Evolutionary conservation across 2,113 vertebrate genomes (phyloP).

Genomic region (Excalfactoria chinensis): DNA sequence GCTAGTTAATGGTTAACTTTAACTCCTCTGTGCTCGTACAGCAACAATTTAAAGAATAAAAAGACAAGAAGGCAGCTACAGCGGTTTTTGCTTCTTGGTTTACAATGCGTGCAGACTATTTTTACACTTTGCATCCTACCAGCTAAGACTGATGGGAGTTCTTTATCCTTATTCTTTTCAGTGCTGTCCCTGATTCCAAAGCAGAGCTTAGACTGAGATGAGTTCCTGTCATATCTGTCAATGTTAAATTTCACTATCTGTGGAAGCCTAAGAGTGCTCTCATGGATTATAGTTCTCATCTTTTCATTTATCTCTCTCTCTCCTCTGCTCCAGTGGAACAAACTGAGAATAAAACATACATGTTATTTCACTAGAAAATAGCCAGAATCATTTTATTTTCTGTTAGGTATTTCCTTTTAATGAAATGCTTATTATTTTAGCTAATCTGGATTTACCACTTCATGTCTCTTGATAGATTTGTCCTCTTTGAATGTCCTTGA

Average conservation of each 20-base stretch:
- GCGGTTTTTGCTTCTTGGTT: background rate
- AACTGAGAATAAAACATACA: conserved; percentile 24
- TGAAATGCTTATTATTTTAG: conserved; percentile 21
- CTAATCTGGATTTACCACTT: conserved; percentile 9
- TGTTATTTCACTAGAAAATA: conserved; percentile 16
- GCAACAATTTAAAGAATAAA: background rate
- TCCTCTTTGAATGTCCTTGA: background rate
- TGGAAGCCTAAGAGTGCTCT: background rate
- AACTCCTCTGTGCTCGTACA: background rate
- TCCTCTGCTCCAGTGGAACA: background rate
- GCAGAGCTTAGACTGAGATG: conserved; percentile 12
- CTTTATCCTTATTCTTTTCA: background rate
- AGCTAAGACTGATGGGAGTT: background rate
- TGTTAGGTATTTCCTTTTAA: background rate
- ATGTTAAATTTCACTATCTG: conserved; percentile 18
- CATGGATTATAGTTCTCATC: background rate
- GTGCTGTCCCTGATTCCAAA: background rate
- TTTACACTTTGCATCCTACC: background rate
- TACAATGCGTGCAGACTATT: background rate
- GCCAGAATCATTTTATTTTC: background rate
- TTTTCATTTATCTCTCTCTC: conserved; percentile 20
- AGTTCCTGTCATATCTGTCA: conserved; percentile 25
- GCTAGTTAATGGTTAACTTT: background rate
- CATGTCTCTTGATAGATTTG: background rate
- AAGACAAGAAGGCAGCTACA: background rate